Conservation (phyloP, 2,888 invertebrate genomes). For the Acrocyrtus sp. region DNA sequence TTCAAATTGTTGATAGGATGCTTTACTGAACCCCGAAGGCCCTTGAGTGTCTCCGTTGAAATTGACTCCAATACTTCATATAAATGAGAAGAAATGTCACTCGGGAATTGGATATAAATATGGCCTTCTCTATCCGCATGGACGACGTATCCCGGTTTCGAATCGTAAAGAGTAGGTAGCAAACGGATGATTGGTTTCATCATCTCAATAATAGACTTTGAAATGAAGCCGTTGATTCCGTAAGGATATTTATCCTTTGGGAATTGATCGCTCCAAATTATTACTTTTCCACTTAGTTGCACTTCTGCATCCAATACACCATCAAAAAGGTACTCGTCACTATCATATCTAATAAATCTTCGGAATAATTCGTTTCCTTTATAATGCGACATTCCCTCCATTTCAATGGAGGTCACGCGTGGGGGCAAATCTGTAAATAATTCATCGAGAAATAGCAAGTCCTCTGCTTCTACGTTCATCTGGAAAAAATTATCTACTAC, state of each 20-base stretch:
- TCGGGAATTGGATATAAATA: constrained; percentile 5
- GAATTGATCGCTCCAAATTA: constrained; percentile 13
- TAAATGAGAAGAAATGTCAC: not conserved
- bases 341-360: not conserved
- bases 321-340: constrained; percentile 2
- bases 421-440: constrained; percentile 11
- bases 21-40: not conserved
- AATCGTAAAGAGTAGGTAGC: not conserved
- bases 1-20: not conserved
- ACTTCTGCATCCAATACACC: constrained; percentile 20
- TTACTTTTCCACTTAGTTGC: constrained; percentile 6
- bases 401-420: constrained; percentile 7
- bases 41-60: not conserved
- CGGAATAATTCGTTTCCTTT: not conserved
- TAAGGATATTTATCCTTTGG: constrained; percentile 12
- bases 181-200: not conserved
- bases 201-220: not conserved
- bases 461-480: not conserved
- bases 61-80: not conserved
- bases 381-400: constrained; percentile 23
- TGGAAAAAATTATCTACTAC: constrained; percentile 1
- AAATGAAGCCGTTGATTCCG: constrained; percentile 33
- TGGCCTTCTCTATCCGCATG: constrained; percentile 1
- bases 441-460: constrained; percentile 11
- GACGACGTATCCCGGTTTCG: not conserved